Percentiles rank a stretch among this genome's conserved stretches.
Evolutionary conservation across 2,797 vertebrate species (phyloP).

Genomic region (Sebastes goodei): DNA sequence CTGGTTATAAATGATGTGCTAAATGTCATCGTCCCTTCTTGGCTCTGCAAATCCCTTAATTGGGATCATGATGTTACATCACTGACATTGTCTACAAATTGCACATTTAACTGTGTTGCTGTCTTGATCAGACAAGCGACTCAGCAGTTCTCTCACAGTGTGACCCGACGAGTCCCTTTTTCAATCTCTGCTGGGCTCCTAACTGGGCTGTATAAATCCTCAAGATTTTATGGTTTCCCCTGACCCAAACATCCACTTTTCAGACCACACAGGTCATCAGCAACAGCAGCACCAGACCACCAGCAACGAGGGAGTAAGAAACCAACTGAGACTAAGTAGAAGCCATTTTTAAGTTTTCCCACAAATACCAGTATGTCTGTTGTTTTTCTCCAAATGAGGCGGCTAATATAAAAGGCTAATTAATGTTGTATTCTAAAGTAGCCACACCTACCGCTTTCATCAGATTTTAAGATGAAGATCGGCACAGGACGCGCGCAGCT

Average conservation of each 20-base stretch:
- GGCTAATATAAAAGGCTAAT: background rate
- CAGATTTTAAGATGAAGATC: background rate
- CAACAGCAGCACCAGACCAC: slow-evolving; percentile 11
- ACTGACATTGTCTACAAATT: background rate
- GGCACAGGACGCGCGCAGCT: background rate
- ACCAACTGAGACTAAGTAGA: background rate
- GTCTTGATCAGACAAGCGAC: background rate
- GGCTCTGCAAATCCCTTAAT: background rate
- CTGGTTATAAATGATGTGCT: background rate
- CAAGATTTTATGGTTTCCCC: background rate
- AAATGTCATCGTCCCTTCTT: background rate
- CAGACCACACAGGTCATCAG: slow-evolving; percentile 20
- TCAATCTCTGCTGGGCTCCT: background rate
- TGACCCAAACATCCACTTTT: background rate
- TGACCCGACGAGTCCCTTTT: background rate
- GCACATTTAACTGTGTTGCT: background rate
- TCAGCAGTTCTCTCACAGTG: background rate
- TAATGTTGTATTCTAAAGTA: background rate
- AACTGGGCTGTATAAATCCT: background rate
- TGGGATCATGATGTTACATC: background rate
- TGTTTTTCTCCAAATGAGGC: background rate
- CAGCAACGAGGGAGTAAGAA: background rate
- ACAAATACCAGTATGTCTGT: background rate
- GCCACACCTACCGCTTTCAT: background rate
- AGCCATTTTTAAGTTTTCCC: background rate